These are phyloP conservation scores for Eurystomus glaucurus DNA, from an alignment of 2,797 vertebrate species.

Conservation along the genomic window DNA sequence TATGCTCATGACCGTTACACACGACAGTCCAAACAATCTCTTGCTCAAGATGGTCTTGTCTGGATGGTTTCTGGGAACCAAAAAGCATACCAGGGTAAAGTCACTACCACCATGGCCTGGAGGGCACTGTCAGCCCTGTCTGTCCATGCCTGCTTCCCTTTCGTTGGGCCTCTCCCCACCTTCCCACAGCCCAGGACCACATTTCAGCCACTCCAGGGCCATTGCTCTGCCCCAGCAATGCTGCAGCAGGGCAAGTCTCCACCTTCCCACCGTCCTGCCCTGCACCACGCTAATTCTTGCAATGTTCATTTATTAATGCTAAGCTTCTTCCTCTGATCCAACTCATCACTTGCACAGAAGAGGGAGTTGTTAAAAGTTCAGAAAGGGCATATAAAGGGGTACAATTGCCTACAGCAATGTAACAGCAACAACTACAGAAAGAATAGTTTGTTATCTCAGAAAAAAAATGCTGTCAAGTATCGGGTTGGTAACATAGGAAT, in stretches of 20 bases:
- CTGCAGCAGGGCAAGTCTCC: background rate
- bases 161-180: background rate
- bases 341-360: background rate
- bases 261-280: background rate
- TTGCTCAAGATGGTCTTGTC: background rate
- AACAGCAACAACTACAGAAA: background rate
- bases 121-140: background rate
- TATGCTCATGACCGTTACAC: background rate
- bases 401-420: background rate
- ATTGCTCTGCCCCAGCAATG: background rate
- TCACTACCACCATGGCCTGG: fast-evolving
- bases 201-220: background rate
- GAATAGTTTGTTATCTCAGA: background rate
- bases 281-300: background rate
- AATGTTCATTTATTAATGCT: background rate
- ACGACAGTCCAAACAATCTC: background rate
- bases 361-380: background rate
- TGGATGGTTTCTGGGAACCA: background rate
- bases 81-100: background rate
- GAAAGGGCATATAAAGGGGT: background rate
- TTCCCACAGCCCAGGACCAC: background rate
- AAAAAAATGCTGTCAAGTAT: background rate
- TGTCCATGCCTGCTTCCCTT: fast-evolving
- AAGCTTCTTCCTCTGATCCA: background rate
- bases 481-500: background rate